Evolutionary conservation across 2,888 invertebrate species (phyloP).

Genomic region (Drosophila gaucha): DNA sequence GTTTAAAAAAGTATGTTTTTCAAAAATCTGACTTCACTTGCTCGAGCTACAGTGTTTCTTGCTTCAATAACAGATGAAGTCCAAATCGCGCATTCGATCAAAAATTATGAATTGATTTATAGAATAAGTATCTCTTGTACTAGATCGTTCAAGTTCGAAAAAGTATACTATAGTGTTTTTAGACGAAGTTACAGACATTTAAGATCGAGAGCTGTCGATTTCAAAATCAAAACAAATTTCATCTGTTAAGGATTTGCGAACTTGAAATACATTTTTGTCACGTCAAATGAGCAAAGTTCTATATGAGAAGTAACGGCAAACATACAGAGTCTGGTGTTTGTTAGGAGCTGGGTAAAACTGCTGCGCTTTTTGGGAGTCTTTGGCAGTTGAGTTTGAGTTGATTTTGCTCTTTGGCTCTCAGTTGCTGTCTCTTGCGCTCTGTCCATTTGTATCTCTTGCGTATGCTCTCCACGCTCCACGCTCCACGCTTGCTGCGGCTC

Average conservation of each 20-base stretch:
- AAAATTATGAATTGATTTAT: too few relatives aligned
- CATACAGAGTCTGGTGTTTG: constrained; percentile 7
- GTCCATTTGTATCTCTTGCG: constrained; percentile 22
- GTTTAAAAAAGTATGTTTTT: too few relatives aligned
- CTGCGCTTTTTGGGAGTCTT: constrained; percentile 23
- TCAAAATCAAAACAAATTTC: background rate
- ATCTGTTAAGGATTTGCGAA: background rate
- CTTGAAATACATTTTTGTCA: background rate
- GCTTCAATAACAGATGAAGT: too few relatives aligned
- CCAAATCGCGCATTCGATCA: too few relatives aligned
- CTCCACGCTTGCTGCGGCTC: constrained; percentile 57
- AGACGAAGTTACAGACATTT: too few relatives aligned
- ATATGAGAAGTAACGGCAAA: constrained; percentile 30
- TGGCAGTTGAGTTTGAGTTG: constrained; percentile 30
- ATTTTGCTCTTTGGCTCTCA: constrained; percentile 21
- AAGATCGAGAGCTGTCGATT: too few relatives aligned
- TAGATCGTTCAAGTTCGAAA: too few relatives aligned
- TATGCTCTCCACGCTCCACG: constrained; percentile 53
- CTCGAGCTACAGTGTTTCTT: too few relatives aligned
- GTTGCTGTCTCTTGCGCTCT: constrained; percentile 11
- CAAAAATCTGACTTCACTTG: too few relatives aligned
- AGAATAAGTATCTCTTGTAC: too few relatives aligned
- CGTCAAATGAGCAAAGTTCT: background rate
- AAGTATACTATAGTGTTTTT: too few relatives aligned
- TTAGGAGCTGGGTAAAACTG: background rate